A percentile compares a stretch with the other conserved stretches of the same genome.
phyloP scores from a whole-genome alignment of 2,888 invertebrate genomes.

The Malthinus seriepunctatus region DNA sequence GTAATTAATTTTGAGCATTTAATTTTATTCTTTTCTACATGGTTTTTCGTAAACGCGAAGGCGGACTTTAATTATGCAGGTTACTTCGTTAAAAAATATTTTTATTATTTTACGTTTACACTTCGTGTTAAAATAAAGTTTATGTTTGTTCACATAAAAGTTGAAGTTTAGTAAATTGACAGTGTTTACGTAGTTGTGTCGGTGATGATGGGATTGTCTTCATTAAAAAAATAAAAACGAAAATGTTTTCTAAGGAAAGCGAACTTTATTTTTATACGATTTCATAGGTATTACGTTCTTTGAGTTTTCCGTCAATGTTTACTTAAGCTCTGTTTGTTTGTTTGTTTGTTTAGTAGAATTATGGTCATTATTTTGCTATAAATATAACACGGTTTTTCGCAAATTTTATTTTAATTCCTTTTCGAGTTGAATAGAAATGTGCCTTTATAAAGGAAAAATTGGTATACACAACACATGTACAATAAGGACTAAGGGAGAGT shows the following conservation, averaged over 20 bases:
- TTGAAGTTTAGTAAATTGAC: constrained; percentile 2
- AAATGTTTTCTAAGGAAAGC: not conserved
- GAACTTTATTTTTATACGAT: not conserved
- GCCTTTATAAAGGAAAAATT: too few relatives aligned
- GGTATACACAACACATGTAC: too few relatives aligned
- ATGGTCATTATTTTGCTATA: too few relatives aligned
- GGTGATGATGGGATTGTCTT: constrained; percentile 5
- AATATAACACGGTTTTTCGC: too few relatives aligned
- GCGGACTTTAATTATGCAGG: too few relatives aligned
- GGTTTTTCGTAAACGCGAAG: too few relatives aligned
- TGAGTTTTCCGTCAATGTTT: not conserved
- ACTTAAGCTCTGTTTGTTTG: not conserved
- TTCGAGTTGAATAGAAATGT: too few relatives aligned
- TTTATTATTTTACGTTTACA: constrained; percentile 1
- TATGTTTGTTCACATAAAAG: not conserved
- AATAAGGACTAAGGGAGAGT: too few relatives aligned
- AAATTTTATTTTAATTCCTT: too few relatives aligned
- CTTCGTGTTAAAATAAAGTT: constrained; percentile 1
- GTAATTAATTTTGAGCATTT: too few relatives aligned
- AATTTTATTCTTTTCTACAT: too few relatives aligned
- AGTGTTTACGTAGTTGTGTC: constrained; percentile 4
- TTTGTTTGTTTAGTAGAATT: too few relatives aligned
- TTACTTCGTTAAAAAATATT: not conserved
- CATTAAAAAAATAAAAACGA: constrained; percentile 3
- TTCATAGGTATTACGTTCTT: not conserved